Evolutionary conservation across 2,113 vertebrate species (phyloP).

Genomic region (Scatophagus argus): DNA sequence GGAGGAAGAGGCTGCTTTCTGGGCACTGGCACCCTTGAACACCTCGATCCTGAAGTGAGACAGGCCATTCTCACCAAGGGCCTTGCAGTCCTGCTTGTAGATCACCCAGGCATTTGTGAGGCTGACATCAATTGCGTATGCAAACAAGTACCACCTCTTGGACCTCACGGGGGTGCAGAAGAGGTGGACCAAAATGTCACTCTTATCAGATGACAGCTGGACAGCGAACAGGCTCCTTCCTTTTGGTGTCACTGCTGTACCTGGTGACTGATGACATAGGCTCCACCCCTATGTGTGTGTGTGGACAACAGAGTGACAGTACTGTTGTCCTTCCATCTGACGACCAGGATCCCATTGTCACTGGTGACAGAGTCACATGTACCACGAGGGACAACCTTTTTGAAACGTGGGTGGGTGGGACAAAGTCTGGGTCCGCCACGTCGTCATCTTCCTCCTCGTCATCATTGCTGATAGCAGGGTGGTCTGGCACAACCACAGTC

Average conservation of each 20-base stretch:
- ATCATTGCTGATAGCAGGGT: too few species aligned
- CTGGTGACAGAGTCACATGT: background rate
- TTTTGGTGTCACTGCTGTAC: conserved; percentile 29
- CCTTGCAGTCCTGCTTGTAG: background rate
- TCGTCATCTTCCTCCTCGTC: too few species aligned
- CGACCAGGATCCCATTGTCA: conserved; percentile 16
- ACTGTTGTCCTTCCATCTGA: conserved; percentile 18
- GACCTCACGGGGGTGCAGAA: conserved; percentile 2
- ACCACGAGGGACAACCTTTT: background rate
- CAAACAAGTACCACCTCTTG: conserved; percentile 33
- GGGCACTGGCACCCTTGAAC: background rate
- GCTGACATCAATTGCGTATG: background rate
- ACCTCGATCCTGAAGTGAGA: background rate
- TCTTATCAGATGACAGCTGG: too few species aligned
- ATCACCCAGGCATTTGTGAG: conserved; percentile 22
- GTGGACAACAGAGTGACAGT: conserved; percentile 9
- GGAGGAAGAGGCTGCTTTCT: background rate
- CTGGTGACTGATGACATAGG: conserved; percentile 2
- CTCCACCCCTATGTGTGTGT: conserved; percentile 16
- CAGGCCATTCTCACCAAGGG: background rate
- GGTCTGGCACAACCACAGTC: too few species aligned
- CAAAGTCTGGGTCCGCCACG: too few species aligned
- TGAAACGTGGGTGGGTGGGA: too few species aligned
- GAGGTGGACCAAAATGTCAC: too few species aligned
- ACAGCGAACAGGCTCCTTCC: background rate